Evolutionary conservation across 2,888 invertebrate species (phyloP), one percentile per base, ranked within the genome.

Genomic region (Stenichneumon culpator): DNA sequence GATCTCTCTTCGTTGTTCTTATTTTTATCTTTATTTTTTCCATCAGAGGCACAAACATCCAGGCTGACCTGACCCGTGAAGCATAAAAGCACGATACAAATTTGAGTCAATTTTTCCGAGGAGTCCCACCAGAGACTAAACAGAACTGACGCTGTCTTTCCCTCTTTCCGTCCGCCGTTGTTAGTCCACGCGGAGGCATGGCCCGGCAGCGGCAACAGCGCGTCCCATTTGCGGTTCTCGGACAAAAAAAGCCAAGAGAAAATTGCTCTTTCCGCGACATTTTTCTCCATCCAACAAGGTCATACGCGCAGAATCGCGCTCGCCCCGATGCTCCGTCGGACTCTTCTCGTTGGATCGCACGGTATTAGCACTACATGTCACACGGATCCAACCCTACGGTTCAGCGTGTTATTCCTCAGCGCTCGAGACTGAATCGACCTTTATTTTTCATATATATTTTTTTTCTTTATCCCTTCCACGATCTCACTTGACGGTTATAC

Each of bases 181-280:
- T 44, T 63, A 19, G 50, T 50, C 16, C 50, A 32, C 50, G 32
- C 28, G 50, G 50, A 47, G 63, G n/a, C 28, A 25, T 73, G 36
- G 19, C 44, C 47, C 0, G 22, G 54, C 39, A 25, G 14, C 39
- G 70, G 36, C 67, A 47, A 47, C 47, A 36, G 28, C 63, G 50
- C 74, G 65, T 50, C n/a, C 63, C 74, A 63, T 75, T 75, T 50
- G 74, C 65, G 63, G 74, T 50, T 75, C 63, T 36, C 63, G 50
- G 63, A 32, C 47, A 32, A 5, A 63, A 63, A 63, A 63, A 32
- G 5, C 74, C 36, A 2, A 11, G 28, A 9, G 63, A 74, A 74
- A 74, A 73, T 75, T 75, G 74, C 74, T 36, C 32, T 65, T 65
- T 75, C 32, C 74, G 47, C 50, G 47, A 65, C 50, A 75, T 75